Conservation (phyloP, 2,888 invertebrate species). For the Cybosia mesomella region DNA sequence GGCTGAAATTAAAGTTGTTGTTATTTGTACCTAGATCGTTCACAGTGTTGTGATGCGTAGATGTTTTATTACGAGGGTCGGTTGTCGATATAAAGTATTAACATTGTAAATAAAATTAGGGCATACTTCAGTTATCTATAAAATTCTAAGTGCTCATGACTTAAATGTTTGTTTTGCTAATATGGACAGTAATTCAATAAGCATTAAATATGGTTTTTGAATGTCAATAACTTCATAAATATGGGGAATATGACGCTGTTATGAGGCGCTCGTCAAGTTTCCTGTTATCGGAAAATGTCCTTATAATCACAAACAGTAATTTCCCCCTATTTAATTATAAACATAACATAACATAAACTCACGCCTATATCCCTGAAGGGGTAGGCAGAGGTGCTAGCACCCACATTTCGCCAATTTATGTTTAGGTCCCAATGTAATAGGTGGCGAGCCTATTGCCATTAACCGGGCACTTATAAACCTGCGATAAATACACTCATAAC, state of each 20-base stretch:
- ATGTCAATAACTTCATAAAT: background rate
- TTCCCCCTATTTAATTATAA: background rate
- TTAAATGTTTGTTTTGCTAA: background rate
- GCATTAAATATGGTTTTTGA: background rate
- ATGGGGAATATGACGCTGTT: background rate
- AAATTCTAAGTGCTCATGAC: background rate
- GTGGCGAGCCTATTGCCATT: too few species aligned
- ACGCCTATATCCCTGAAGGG: too few species aligned
- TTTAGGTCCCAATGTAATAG: too few species aligned
- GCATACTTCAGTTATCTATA: conserved; percentile 1
- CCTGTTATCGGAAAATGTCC: background rate
- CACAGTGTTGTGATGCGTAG: conserved; percentile 41
- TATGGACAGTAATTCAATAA: background rate
- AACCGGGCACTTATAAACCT: too few species aligned
- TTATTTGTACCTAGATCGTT: conserved; percentile 38
- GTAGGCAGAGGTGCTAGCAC: too few species aligned
- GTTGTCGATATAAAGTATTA: conserved; percentile 42
- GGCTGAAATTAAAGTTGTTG: conserved; percentile 30
- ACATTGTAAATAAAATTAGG: conserved; percentile 27
- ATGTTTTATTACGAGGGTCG: conserved; percentile 43
- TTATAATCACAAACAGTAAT: background rate
- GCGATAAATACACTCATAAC: too few species aligned
- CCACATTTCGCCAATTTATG: too few species aligned
- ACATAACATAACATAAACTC: too few species aligned
- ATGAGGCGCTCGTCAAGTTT: conserved; percentile 12